Evolutionary conservation across 2,113 vertebrate species (phyloP).

Genomic region (Bubo scandiacus): DNA sequence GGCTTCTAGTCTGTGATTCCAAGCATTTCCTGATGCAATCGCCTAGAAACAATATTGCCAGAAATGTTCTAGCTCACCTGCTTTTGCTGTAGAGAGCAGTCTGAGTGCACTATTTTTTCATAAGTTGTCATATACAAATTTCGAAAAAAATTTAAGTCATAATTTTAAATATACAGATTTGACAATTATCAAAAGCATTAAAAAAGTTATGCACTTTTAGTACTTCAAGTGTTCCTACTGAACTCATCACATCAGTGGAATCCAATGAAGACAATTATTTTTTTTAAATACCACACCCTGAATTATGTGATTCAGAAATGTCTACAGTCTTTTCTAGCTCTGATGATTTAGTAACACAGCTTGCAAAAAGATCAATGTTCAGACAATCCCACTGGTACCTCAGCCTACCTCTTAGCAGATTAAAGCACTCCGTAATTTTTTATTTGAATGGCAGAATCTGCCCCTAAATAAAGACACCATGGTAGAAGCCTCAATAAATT

Average conservation of each 20-base stretch:
- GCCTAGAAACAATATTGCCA: not conserved
- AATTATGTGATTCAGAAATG: not conserved
- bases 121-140: not conserved
- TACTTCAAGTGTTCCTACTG: not conserved
- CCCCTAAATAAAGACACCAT: not conserved
- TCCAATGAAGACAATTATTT: not conserved
- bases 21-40: not conserved
- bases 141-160: not conserved
- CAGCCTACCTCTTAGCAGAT: not conserved
- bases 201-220: not conserved
- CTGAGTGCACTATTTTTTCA: not conserved
- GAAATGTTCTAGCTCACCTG: not conserved
- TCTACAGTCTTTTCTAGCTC: not conserved
- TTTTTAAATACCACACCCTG: not conserved
- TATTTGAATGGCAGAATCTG: not conserved
- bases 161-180: not conserved
- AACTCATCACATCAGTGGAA: not conserved
- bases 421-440: constrained; percentile 25
- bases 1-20: not conserved
- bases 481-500: not conserved
- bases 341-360: constrained; percentile 5
- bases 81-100: not conserved
- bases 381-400: not conserved
- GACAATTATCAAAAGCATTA: not conserved
- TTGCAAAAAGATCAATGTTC: constrained; percentile 2